Conservation (phyloP, 2,797 vertebrate species). For the Triplophysa yarkandensis region DNA sequence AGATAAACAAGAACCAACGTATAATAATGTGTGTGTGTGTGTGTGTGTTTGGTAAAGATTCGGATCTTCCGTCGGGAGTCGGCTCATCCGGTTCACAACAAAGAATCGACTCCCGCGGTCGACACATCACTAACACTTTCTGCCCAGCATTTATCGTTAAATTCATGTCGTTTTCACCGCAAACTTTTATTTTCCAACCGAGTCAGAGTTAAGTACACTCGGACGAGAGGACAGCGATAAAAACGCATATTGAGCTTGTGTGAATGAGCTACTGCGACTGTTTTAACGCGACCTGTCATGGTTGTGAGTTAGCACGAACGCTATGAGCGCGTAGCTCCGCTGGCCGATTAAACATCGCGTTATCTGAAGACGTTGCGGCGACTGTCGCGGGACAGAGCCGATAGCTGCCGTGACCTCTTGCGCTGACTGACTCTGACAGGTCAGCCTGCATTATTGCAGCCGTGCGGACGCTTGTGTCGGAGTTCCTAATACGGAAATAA, state of each 20-base stretch:
- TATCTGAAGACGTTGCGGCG: conserved; percentile 13
- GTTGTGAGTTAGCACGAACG: conserved; percentile 50
- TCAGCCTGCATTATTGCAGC: conserved; percentile 19
- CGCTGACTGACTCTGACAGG: background rate
- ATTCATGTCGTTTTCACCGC: conserved; percentile 25
- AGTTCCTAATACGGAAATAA: conserved; percentile 56
- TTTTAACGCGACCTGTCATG: conserved; percentile 46
- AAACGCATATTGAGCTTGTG: conserved; percentile 1
- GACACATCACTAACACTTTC: conserved; percentile 48
- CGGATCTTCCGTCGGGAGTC: no score
- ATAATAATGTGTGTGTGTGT: no score
- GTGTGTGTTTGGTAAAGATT: no score
- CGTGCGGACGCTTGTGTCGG: conserved; percentile 46
- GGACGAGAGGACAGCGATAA: conserved; percentile 4
- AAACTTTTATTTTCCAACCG: conserved; percentile 18
- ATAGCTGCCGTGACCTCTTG: background rate
- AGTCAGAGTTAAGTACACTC: conserved; percentile 14
- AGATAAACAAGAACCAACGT: no score
- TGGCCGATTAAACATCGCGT: conserved; percentile 23
- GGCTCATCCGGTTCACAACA: no score
- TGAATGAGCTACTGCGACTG: conserved; percentile 18
- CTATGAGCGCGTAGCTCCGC: conserved; percentile 45
- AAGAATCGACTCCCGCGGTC: no score
- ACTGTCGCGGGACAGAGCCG: background rate
- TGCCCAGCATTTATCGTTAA: conserved; percentile 32